Base-by-base conservation (phyloP, 1,140 invertebrate species). In the Drosophila rhopaloa region DNA sequence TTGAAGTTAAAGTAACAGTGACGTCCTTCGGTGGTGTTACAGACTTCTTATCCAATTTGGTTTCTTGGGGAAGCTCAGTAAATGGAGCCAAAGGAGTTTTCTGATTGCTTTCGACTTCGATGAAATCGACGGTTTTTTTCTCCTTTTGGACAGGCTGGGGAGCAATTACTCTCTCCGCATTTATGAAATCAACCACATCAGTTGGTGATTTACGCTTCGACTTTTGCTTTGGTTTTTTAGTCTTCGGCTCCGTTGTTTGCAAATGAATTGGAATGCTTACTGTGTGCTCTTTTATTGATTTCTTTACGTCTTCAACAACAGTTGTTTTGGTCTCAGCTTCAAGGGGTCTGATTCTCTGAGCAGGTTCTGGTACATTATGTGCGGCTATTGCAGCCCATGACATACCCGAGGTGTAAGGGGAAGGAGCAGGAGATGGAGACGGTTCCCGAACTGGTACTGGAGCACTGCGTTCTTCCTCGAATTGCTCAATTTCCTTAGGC, bases 301-400 rank as follows among this genome's bases (percentile, higher is more conserved):
- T 60, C 5, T 41, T 75, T 14, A 46, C 10, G 2, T 61, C 59
- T 16, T 75, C 59, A 29, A 41, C 9, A 2, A 41, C 1, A 32
- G 32, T 27, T 35, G 67, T n/a, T 7, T 66, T 86, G 6, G 58
- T 27, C 27, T 73, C 79, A 29, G 62, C 61, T 60, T 57, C 62
- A 16, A 91, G 66, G 11, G 56, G 54, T 10, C 90, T 68, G 37
- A 91, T 91, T 67, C 85, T 77, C 38, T 91, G 90, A 19, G 71
- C 53, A 1, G 90, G 90, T 53, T 90, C 73, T n/a, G 90, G 90
- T 29, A 92, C 91, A 70, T 92, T 92, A 41, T 92, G 84, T 13
- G 91, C 91, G 41, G 91, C 74, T 16, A 92, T 90, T 0, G 84
- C 91, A 10, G 91, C 91, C 91, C 91, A 92, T 14, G 91, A 92